Percentiles rank a stretch among this genome's conserved stretches.
phyloP scores from a whole-genome alignment of 2,888 invertebrate genomes.

The Lasiommata megera region DNA sequence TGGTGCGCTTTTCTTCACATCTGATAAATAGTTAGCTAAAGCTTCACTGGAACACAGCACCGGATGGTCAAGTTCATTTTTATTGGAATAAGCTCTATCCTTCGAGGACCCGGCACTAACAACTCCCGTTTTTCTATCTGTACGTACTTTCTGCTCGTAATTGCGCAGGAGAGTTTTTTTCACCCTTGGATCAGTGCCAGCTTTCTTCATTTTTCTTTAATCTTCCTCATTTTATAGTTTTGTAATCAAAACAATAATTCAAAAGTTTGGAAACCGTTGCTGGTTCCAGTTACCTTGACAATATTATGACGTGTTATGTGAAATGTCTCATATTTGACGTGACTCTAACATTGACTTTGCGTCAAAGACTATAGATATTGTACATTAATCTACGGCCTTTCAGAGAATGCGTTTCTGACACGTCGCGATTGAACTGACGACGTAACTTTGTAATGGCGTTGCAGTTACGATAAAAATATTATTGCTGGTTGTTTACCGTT shows the following conservation, averaged over 20 bases:
- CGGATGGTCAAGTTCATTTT: constrained; percentile 52
- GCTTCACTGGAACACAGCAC: constrained; percentile 64
- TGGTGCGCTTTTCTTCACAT: constrained; percentile 44
- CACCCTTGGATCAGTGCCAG: constrained; percentile 57
- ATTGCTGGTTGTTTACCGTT: too few relatives aligned
- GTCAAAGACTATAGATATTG: too few relatives aligned
- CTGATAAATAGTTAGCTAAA: constrained; percentile 59
- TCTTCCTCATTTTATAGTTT: neutral
- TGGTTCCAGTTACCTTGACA: too few relatives aligned
- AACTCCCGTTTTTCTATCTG: constrained; percentile 41
- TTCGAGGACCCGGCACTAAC: constrained; percentile 46
- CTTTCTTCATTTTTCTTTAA: constrained; percentile 49
- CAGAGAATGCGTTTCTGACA: too few relatives aligned
- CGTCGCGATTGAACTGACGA: too few relatives aligned
- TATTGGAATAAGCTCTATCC: constrained; percentile 32
- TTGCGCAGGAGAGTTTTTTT: constrained; percentile 68
- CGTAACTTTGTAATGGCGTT: too few relatives aligned
- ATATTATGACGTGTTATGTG: too few relatives aligned
- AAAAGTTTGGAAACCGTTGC: neutral
- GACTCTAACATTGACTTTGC: too few relatives aligned
- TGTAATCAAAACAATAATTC: neutral
- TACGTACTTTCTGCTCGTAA: constrained; percentile 51
- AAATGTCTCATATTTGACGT: too few relatives aligned
- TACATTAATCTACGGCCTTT: too few relatives aligned
- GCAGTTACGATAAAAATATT: too few relatives aligned